Evolutionary conservation across 2,113 vertebrate genomes (phyloP), one percentile per base, ranked within the genome.

Genomic region (Ochotona curzoniae): DNA sequence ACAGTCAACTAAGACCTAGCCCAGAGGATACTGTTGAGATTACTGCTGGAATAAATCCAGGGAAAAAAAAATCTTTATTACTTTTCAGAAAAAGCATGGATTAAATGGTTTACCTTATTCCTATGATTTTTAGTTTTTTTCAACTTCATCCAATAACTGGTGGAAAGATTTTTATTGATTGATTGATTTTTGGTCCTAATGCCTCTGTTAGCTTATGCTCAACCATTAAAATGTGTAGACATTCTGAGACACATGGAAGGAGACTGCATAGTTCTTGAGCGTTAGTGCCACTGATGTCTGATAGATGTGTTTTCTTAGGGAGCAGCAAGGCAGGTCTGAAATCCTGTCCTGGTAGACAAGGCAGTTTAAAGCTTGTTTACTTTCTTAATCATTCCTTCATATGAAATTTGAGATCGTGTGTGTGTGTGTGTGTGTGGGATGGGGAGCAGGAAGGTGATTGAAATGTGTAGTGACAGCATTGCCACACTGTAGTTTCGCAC

Each of bases 71-170:
- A 88, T 80, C 44, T 82, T 95, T 89, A 79, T 26, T 49, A 96
- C 66, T 70, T 93, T 94, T 79, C 44, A 70, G 10, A 63, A 86
- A 54, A 93, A 89, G 90, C 47, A 0, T 64, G 83, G 89, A 93
- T 97, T 95, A 85, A 94, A 79, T 35, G 75, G 10, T 28, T 96
- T 94, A 89, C 94, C 71, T 76, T 79, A 35, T 57, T 57, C 60
- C 54, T 95, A 20, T 89, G 75, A 88, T 87, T 96, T n/a, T 93
- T 44, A 94, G 30, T 76, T 91, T 78, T 94, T 96, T 95, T 93
- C 63, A 95, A n/a, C 71, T 64, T 12, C 0, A 35, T 96, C 69
- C 26, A 30, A 96, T n/a, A 5, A 89, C 26, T n/a, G 51, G 35
- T 78, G 94, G 15, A 51, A 93, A 92, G 66, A 74, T 66, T 44